Percentiles rank a stretch among this genome's conserved stretches.
Conservation (phyloP, 2,113 vertebrate genomes). For the Charadrius vociferus region DNA sequence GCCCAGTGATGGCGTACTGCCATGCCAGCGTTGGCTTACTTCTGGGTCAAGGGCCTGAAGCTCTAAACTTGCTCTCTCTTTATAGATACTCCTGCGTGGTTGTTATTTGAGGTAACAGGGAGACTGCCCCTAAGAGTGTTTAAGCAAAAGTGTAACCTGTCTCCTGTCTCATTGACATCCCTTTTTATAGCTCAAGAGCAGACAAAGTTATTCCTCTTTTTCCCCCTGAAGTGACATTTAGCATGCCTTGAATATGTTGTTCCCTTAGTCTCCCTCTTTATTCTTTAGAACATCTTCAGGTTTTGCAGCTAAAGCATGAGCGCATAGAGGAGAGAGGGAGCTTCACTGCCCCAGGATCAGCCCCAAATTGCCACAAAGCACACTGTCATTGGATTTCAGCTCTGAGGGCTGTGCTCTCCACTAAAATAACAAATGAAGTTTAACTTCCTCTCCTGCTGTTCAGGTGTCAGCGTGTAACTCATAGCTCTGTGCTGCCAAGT, state of each 20-base stretch:
- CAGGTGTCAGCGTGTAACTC: background rate
- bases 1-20: too few species aligned
- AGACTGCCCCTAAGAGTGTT: background rate
- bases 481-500: background rate
- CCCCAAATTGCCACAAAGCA: background rate
- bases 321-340: accelerated
- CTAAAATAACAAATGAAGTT: background rate
- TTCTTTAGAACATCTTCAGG: background rate
- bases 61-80: background rate
- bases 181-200: background rate
- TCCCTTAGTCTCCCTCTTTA: background rate
- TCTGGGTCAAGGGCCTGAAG: background rate
- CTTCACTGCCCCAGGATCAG: background rate
- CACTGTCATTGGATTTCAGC: background rate
- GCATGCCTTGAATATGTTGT: background rate
- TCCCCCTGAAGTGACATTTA: background rate
- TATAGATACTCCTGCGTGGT: background rate
- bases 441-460: background rate
- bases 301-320: background rate
- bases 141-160: background rate
- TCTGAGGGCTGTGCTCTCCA: background rate
- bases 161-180: background rate
- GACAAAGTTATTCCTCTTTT: background rate
- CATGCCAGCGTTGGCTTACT: too few species aligned
- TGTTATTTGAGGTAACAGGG: background rate